Base-by-base conservation (phyloP, 1,140 invertebrate species). In the Drosophila watanabei region DNA sequence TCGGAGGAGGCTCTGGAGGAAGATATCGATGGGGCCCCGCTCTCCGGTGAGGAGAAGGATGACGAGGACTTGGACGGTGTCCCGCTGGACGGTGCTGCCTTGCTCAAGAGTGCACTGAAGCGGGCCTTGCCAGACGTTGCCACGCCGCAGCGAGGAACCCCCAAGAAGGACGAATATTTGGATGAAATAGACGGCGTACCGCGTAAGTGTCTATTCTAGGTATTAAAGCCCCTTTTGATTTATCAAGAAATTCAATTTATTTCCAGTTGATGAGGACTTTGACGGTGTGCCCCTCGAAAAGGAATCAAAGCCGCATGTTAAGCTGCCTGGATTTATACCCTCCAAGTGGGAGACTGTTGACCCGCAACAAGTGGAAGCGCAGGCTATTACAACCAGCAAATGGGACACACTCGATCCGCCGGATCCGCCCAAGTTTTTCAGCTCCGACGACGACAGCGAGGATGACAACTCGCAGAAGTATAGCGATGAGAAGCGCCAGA, bases 341-440 rank as follows among this genome's bases (percentile, higher is more conserved):
- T 98, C 98, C 0, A 97, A 98, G 92, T 99, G 98, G 98, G 98
- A 99, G 95, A 98, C 97, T 32, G 97, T 99, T 9, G 98, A 98
- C 94, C 97, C 97, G 2, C 96, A 97, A 91, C 90, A 93, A 49
- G 87, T 93, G 32, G 97, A 98, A 93, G 97, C 97, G 16, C 97
- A 98, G 93, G 97, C 97, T 24, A 97, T 98, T 94, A 98, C 97
- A 3, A 97, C 97, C 4, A 97, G 96, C 69, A 98, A 98, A 92
- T 98, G 97, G 97, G 97, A 98, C 90, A 90, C 94, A 18, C 62
- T 94, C 24, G 93, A 94, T 80, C 91, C 92, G 0, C 92, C 92
- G n/a, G 81, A 92, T 57, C 89, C 93, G 0, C 92, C 92, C 14
- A 92, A 91, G 65, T 92, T 93, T 35, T 92, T 73, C 20, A 82